These are phyloP conservation scores for Antechinus flavipes DNA, from an alignment of 2,113 vertebrate genomes.

Conservation along the genomic window DNA sequence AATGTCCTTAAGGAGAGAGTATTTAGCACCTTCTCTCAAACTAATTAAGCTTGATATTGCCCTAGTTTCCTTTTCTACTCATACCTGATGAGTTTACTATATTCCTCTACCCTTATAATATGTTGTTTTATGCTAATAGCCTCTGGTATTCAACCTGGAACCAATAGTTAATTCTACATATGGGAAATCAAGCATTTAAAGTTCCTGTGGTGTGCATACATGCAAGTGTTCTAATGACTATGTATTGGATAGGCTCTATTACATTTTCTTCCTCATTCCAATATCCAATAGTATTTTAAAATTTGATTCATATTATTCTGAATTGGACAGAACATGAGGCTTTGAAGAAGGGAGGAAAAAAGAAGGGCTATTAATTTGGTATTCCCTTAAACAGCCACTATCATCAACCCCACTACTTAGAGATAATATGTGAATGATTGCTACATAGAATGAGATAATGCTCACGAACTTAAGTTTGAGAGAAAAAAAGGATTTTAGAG, in stretches of 20 bases:
- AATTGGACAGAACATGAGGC: constrained; percentile 4
- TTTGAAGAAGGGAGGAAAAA: constrained; percentile 24
- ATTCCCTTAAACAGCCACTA: constrained; percentile 34
- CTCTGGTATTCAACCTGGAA: constrained; percentile 46
- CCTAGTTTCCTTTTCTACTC: not conserved
- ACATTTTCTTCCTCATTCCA: not conserved
- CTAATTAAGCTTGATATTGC: not conserved
- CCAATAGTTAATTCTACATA: constrained; percentile 37
- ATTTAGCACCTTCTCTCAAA: not conserved
- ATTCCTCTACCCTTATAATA: constrained; percentile 22
- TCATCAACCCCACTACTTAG: constrained; percentile 11
- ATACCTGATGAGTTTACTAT: constrained; percentile 8
- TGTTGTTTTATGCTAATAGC: constrained; percentile 40
- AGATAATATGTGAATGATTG: not conserved
- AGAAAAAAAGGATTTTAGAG: not conserved
- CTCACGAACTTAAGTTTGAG: not conserved
- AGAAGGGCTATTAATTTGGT: constrained; percentile 17
- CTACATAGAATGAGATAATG: not conserved
- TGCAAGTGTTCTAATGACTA: not conserved
- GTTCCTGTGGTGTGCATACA: not conserved
- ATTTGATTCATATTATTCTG: constrained; percentile 43
- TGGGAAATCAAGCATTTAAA: constrained; percentile 31
- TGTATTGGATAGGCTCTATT: not conserved
- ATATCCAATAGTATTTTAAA: not conserved
- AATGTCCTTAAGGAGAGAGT: not conserved